A percentile compares a stretch with the other conserved stretches of the same genome.
phyloP scores from a whole-genome alignment of 2,113 vertebrate species.

The Mirza zaza region DNA sequence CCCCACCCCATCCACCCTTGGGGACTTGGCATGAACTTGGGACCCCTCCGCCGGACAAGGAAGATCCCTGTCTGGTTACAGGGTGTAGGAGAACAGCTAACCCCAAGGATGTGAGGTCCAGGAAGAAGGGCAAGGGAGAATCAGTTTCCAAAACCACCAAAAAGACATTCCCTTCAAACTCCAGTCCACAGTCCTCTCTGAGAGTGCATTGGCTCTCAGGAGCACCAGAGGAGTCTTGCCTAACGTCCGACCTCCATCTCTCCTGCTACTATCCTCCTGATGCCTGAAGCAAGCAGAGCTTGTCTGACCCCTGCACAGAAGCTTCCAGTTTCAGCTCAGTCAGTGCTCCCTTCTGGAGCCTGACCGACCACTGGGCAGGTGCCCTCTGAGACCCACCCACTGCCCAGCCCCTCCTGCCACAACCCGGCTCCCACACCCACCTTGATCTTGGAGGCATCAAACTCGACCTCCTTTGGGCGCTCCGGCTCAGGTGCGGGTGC shows the following conservation, averaged over 20 bases:
- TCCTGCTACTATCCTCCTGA: neutral
- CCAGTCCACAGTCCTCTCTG: neutral
- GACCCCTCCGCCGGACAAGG: neutral
- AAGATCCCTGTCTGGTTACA: neutral
- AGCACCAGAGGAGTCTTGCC: neutral
- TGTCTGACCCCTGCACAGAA: neutral
- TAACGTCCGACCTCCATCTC: neutral
- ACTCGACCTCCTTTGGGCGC: conserved; percentile 85
- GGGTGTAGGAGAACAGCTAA: neutral
- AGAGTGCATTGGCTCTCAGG: neutral
- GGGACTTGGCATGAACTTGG: neutral
- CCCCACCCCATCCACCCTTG: neutral
- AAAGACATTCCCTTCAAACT: neutral
- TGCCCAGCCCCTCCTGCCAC: neutral
- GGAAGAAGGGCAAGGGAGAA: neutral
- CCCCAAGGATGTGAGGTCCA: neutral
- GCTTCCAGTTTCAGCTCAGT: neutral
- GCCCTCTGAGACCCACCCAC: neutral
- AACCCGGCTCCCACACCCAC: conserved; percentile 78
- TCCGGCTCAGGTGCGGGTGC: conserved; percentile 83
- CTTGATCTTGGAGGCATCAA: conserved; percentile 91
- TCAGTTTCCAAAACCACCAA: neutral
- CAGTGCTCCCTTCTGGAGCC: neutral
- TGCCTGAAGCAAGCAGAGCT: neutral
- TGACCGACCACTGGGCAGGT: rapidly evolving